These are phyloP conservation scores for Syndactyla subalaris DNA, from an alignment of 2,797 vertebrate species.

Conservation along the genomic window DNA sequence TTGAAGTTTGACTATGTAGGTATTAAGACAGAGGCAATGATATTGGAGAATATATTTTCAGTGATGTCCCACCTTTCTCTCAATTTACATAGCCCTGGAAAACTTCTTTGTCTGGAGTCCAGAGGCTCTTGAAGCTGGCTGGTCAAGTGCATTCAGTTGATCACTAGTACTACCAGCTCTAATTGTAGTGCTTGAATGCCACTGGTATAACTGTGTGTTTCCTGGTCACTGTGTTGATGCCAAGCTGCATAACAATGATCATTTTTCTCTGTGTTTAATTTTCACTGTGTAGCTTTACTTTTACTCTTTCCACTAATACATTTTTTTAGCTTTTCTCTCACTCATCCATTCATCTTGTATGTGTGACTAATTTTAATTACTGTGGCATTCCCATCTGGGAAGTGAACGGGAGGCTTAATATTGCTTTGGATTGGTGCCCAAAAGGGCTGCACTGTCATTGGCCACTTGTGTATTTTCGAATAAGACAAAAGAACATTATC, in stretches of 20 bases:
- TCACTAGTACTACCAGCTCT: neutral
- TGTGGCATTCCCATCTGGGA: slow-evolving; percentile 10
- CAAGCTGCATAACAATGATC: neutral
- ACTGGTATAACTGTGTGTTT: neutral
- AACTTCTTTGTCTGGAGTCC: neutral
- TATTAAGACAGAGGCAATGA: neutral
- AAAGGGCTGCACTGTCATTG: neutral
- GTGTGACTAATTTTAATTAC: slow-evolving; percentile 59
- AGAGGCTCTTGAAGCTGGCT: neutral
- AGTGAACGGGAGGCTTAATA: neutral
- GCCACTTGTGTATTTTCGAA: neutral
- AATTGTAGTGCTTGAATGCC: neutral
- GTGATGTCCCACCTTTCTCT: neutral
- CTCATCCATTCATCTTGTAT: slow-evolving; percentile 1
- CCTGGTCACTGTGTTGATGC: neutral
- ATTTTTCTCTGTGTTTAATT: slow-evolving; percentile 31
- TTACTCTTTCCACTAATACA: neutral
- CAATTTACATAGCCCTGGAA: neutral
- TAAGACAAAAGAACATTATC: neutral
- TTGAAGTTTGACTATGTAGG: neutral
- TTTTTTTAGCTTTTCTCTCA: slow-evolving; percentile 12
- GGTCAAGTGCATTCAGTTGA: neutral
- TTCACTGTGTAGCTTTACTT: neutral
- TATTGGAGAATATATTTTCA: neutral
- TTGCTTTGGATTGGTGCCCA: slow-evolving; percentile 52